phyloP scores from a whole-genome alignment of 2,888 invertebrate genomes.

The Dascillus cervinus region DNA sequence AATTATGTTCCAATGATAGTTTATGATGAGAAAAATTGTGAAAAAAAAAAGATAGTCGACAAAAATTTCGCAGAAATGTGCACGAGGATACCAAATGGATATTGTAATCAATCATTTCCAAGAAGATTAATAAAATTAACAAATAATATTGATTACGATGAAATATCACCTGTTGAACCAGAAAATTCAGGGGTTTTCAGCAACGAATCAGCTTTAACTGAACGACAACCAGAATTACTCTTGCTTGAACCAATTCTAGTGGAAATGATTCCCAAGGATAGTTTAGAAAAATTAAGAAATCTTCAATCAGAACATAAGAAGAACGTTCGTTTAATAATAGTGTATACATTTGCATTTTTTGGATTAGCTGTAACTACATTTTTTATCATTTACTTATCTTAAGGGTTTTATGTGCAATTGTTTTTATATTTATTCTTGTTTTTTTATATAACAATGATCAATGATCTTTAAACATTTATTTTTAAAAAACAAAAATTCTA shows the following conservation, averaged over 20 bases:
- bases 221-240: constrained; percentile 2
- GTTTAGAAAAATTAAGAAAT: constrained; percentile 24
- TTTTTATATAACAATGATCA: too few species aligned
- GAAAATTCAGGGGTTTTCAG: constrained; percentile 14
- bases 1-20: too few species aligned
- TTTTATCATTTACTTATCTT: constrained; percentile 49
- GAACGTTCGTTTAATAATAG: constrained; percentile 48
- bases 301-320: constrained; percentile 42
- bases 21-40: too few species aligned
- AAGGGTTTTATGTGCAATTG: constrained; percentile 19
- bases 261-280: constrained; percentile 42
- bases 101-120: too few species aligned
- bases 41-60: too few species aligned
- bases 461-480: too few species aligned
- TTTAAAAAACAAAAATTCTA: too few species aligned
- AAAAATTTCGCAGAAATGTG: too few species aligned
- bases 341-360: constrained; percentile 49
- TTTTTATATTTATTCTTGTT: too few species aligned
- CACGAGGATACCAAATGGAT: too few species aligned
- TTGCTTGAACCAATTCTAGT: constrained; percentile 44
- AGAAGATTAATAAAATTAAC: constrained; percentile 1
- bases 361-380: constrained; percentile 47
- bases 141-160: constrained; percentile 29
- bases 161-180: constrained; percentile 34
- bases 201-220: constrained; percentile 5